Evolutionary conservation across 2,113 vertebrate genomes (phyloP).

Genomic region (Epinephelus moara): DNA sequence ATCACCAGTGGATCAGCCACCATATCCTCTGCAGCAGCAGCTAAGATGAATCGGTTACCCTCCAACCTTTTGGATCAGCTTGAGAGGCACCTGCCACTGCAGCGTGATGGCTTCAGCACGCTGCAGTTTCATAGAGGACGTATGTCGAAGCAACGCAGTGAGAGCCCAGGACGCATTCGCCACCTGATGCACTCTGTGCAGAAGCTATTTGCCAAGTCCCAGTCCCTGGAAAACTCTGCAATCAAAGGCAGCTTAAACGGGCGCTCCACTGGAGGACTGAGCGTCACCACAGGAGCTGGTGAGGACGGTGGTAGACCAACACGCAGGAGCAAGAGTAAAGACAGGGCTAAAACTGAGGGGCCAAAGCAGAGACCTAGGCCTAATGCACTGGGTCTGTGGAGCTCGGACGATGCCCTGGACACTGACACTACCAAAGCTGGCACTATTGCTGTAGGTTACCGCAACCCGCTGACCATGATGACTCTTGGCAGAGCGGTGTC

Average conservation of each 20-base stretch:
- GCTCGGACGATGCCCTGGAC: conserved; percentile 93
- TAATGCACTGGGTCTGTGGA: conserved; percentile 89
- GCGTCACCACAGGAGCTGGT: conserved; percentile 40
- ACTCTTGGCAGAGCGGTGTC: conserved; percentile 88
- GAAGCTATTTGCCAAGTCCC: conserved; percentile 93
- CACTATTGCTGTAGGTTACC: conserved; percentile 85
- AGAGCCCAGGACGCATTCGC: conserved; percentile 97
- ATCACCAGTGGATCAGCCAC: conserved; percentile 87
- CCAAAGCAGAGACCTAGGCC: conserved; percentile 92
- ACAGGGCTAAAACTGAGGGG: conserved; percentile 92
- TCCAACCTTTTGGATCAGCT: conserved; percentile 97
- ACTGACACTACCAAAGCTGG: conserved; percentile 88
- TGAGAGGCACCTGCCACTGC: conserved; percentile 96
- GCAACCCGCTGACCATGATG: conserved; percentile 95
- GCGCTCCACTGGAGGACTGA: conserved; percentile 73
- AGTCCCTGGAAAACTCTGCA: conserved; percentile 90
- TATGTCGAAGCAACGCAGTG: conserved; percentile 92
- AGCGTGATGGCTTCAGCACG: conserved; percentile 97
- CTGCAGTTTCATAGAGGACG: conserved; percentile 93
- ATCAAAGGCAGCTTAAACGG: conserved; percentile 90
- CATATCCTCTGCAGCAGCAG: conserved; percentile 84
- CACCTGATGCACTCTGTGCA: conserved; percentile 98
- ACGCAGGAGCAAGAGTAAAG: conserved; percentile 97
- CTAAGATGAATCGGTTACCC: conserved; percentile 91
- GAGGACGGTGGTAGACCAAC: conserved; percentile 89